phyloP scores from a whole-genome alignment of 2,888 invertebrate genomes.

The Diarsia mendica region DNA sequence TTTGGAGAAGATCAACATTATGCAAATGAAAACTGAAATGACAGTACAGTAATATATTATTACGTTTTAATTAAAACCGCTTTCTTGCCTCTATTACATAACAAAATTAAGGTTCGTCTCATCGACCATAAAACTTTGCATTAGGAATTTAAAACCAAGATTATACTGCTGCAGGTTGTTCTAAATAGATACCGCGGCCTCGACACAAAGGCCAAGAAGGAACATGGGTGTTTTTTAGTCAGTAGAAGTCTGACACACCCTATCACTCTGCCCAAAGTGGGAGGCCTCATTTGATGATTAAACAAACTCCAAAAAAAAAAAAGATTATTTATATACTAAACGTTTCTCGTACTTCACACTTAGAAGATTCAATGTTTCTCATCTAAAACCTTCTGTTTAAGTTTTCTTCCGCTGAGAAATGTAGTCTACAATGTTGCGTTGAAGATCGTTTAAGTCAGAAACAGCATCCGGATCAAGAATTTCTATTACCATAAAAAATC shows the following conservation, averaged over 20 bases:
- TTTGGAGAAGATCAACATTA: neutral
- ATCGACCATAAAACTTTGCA: neutral
- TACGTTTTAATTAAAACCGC: neutral
- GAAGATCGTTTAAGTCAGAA: neutral
- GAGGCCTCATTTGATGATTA: too few relatives aligned
- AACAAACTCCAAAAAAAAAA: too few relatives aligned
- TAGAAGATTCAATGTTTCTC: neutral
- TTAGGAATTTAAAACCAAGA: neutral
- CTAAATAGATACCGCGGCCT: too few relatives aligned
- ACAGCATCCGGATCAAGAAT: neutral
- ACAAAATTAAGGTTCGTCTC: neutral
- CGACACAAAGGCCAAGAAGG: too few relatives aligned
- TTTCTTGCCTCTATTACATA: neutral
- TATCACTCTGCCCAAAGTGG: too few relatives aligned
- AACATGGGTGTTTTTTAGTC: too few relatives aligned
- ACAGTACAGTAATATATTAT: neutral
- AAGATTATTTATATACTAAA: too few relatives aligned
- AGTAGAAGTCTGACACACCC: too few relatives aligned
- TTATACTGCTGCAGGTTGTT: too few relatives aligned
- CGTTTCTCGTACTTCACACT: neutral
- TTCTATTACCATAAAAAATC: neutral
- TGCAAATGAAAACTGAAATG: neutral
- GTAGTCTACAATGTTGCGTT: conserved; percentile 1
- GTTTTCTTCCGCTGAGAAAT: neutral
- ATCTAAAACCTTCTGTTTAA: neutral